phyloP scores from a whole-genome alignment of 1,140 invertebrate genomes.

The Drosophila tani region DNA sequence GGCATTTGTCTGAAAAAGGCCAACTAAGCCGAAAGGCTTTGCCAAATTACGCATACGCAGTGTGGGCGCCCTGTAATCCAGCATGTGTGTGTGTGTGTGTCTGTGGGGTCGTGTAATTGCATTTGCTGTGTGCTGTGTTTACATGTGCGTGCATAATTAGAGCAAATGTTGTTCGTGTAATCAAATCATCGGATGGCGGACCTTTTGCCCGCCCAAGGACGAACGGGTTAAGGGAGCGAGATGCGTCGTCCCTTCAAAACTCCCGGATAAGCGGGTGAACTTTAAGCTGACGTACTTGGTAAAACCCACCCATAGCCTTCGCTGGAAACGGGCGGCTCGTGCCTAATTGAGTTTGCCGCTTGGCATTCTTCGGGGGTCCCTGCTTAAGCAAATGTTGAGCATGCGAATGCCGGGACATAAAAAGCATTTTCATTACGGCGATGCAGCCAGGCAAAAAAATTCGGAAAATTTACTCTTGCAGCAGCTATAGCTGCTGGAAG shows the following conservation, averaged over 20 bases:
- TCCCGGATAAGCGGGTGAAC: conserved; percentile 32
- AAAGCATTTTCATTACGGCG: conserved; percentile 73
- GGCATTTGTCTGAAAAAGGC: conserved; percentile 32
- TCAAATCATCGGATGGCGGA: conserved; percentile 67
- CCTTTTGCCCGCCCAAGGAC: conserved; percentile 26
- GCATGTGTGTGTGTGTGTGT: conserved; percentile 8
- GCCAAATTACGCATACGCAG: conserved; percentile 73
- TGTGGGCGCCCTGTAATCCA: conserved; percentile 68
- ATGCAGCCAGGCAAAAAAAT: conserved; percentile 52
- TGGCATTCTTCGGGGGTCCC: conserved; percentile 17
- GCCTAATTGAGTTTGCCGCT: conserved; percentile 73
- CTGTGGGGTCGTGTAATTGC: conserved; percentile 66
- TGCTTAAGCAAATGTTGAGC: conserved; percentile 45
- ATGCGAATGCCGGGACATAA: conserved; percentile 59
- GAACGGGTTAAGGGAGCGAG: conserved; percentile 8
- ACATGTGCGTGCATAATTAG: conserved; percentile 81
- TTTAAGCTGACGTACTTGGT: conserved; percentile 34
- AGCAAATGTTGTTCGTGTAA: conserved; percentile 76
- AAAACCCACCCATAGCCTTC: neutral
- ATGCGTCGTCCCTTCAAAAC: neutral
- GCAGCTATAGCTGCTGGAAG: conserved; percentile 13
- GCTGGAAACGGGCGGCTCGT: conserved; percentile 29
- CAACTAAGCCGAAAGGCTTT: conserved; percentile 47
- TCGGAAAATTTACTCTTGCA: conserved; percentile 53
- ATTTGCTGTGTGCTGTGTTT: conserved; percentile 68